Percentiles rank a stretch among this genome's conserved stretches.
phyloP scores from a whole-genome alignment of 2,888 invertebrate species.

The Fabriciana adippe region DNA sequence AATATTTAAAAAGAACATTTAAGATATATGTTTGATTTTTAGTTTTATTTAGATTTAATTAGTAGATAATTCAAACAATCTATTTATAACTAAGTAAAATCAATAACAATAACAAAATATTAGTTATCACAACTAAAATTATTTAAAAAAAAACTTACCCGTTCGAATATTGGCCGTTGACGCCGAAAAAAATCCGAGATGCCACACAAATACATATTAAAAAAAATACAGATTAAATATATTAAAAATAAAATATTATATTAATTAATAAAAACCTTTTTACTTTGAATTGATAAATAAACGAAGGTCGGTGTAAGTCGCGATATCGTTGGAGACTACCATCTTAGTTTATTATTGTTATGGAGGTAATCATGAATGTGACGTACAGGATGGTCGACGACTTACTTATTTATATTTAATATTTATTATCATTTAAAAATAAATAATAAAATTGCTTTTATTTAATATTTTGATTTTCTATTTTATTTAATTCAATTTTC shows the following conservation, averaged over 20 bases:
- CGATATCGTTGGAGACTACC: slow-evolving; percentile 24
- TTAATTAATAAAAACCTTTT: neutral
- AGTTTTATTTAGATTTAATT: too few species aligned
- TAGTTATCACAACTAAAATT: neutral
- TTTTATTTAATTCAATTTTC: too few species aligned
- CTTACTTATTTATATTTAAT: neutral
- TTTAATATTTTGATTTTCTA: neutral
- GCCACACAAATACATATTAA: slow-evolving; percentile 64
- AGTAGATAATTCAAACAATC: too few species aligned
- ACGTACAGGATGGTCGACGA: slow-evolving; percentile 31
- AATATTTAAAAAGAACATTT: too few species aligned
- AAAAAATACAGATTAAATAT: neutral
- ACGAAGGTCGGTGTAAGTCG: slow-evolving; percentile 16
- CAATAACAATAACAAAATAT: too few species aligned
- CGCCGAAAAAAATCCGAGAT: slow-evolving; percentile 68
- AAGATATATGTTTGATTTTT: too few species aligned
- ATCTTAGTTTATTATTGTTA: slow-evolving; percentile 35
- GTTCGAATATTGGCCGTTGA: slow-evolving; percentile 57
- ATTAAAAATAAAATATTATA: neutral
- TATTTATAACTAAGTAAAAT: too few species aligned
- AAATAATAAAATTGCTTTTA: neutral
- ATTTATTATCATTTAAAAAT: neutral
- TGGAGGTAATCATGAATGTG: slow-evolving; percentile 32
- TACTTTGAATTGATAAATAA: slow-evolving; percentile 13
- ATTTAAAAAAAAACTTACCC: slow-evolving; percentile 52